These are phyloP conservation scores for Podilymbus podiceps DNA, from an alignment of 2,113 vertebrate genomes.

Conservation along the genomic window DNA sequence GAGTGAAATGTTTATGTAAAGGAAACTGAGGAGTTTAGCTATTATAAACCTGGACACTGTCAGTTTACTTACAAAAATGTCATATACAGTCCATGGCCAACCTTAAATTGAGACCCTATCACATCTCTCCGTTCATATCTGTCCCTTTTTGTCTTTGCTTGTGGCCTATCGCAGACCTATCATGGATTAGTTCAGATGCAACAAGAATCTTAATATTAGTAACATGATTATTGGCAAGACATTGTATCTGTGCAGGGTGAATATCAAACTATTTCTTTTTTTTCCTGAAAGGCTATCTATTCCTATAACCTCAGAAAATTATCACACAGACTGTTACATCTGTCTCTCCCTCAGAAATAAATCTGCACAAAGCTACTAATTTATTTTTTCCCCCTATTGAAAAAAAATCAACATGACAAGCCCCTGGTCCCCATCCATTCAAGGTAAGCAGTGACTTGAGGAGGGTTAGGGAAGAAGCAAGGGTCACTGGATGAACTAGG, in stretches of 20 bases:
- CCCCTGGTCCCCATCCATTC: too few species aligned
- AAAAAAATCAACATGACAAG: background rate
- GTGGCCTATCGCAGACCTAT: background rate
- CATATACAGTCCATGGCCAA: slow-evolving; percentile 8
- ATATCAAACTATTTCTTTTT: background rate
- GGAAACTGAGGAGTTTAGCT: slow-evolving; percentile 67
- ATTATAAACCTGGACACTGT: slow-evolving; percentile 72
- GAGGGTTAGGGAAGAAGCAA: background rate
- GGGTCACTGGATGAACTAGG: background rate
- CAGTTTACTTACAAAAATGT: slow-evolving; percentile 63
- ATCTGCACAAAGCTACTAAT: background rate
- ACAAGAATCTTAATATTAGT: background rate
- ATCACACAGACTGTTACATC: background rate
- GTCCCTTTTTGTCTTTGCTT: background rate
- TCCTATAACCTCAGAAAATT: background rate
- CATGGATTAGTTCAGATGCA: background rate
- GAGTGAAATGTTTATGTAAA: slow-evolving; percentile 66
- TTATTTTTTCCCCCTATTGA: background rate
- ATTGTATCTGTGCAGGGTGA: background rate
- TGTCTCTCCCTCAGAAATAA: background rate
- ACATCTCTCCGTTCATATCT: background rate
- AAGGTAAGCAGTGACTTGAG: background rate
- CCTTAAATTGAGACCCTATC: slow-evolving; percentile 12
- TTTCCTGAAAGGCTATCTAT: background rate
- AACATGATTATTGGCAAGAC: background rate